A percentile compares a stretch with the other conserved stretches of the same genome.
Evolutionary conservation across 2,888 invertebrate species (phyloP).

Genomic region (Temnothorax unifasciatus): DNA sequence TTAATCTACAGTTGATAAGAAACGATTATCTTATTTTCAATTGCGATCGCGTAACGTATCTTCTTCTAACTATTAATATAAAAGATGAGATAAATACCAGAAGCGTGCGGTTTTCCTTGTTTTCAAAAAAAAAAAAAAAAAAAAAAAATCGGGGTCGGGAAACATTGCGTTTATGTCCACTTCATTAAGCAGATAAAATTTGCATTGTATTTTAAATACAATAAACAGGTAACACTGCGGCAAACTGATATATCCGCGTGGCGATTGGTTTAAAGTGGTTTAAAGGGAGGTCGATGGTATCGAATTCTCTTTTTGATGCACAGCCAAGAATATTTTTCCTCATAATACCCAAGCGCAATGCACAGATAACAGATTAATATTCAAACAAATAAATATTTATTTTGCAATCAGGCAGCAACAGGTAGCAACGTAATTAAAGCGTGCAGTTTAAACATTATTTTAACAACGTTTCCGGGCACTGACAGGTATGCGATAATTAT

Average conservation of each 20-base stretch:
- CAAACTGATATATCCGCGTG: constrained; percentile 55
- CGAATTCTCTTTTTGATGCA: constrained; percentile 44
- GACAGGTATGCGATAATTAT: constrained; percentile 77
- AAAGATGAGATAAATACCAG: not conserved
- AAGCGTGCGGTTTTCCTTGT: not conserved
- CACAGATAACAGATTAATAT: constrained; percentile 70
- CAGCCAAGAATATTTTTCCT: constrained; percentile 65
- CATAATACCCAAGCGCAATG: constrained; percentile 49
- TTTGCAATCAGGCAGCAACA: constrained; percentile 77
- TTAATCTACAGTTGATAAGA: not conserved
- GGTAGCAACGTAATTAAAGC: constrained; percentile 77
- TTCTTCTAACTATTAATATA: not conserved
- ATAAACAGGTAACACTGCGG: constrained; percentile 43
- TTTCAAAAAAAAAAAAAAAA: not conserved
- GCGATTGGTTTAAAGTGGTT: constrained; percentile 51
- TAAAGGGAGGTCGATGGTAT: constrained; percentile 46
- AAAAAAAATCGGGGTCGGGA: not conserved
- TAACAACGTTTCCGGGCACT: constrained; percentile 72
- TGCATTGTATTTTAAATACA: constrained; percentile 45
- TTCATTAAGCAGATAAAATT: constrained; percentile 40
- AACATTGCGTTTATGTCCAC: constrained; percentile 20
- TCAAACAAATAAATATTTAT: constrained; percentile 78
- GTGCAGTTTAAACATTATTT: constrained; percentile 77
- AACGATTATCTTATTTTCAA: constrained; percentile 3
- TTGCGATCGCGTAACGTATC: not conserved